A percentile compares a stretch with the other conserved stretches of the same genome.
Conservation (phyloP, 53 echinoderm and acorn worm species). For the Temnopleurus reevesii region DNA sequence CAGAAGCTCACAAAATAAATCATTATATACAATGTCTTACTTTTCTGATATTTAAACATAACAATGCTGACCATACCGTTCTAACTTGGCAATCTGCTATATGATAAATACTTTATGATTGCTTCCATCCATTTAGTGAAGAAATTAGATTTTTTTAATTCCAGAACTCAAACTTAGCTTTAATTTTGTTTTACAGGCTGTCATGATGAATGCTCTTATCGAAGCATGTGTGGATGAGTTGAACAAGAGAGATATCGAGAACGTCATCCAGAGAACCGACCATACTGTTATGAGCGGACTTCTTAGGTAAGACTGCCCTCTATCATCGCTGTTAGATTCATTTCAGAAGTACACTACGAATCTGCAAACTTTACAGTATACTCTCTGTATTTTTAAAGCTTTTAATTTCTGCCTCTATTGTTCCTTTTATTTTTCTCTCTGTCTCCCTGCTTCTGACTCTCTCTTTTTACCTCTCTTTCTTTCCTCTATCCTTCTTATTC, state of each 20-base stretch:
- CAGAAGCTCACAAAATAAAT: too few relatives aligned
- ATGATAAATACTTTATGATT: too few relatives aligned
- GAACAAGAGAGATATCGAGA: slow-evolving; percentile 85
- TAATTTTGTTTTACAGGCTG: slow-evolving; percentile 64
- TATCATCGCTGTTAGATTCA: too few relatives aligned
- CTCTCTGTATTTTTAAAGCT: background rate
- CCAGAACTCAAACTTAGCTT: too few relatives aligned
- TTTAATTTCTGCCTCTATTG: background rate
- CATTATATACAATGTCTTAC: too few relatives aligned
- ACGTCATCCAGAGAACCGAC: slow-evolving; percentile 42
- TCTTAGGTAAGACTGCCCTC: slow-evolving; percentile 81
- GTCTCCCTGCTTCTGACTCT: background rate
- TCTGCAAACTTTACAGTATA: too few relatives aligned
- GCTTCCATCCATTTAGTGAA: too few relatives aligned
- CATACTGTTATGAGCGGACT: slow-evolving; percentile 76
- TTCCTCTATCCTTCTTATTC: background rate
- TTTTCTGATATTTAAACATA: too few relatives aligned
- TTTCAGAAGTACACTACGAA: too few relatives aligned
- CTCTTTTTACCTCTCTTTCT: background rate
- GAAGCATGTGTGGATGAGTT: slow-evolving; percentile 95
- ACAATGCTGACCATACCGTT: too few relatives aligned
- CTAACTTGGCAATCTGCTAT: too few relatives aligned
- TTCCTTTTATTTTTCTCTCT: background rate
- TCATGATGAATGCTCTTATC: slow-evolving; percentile 98
- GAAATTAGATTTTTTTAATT: too few relatives aligned